Evolutionary conservation across 53 echinoderm and acorn worm species (phyloP).

Genomic region (Astropecten irregularis): DNA sequence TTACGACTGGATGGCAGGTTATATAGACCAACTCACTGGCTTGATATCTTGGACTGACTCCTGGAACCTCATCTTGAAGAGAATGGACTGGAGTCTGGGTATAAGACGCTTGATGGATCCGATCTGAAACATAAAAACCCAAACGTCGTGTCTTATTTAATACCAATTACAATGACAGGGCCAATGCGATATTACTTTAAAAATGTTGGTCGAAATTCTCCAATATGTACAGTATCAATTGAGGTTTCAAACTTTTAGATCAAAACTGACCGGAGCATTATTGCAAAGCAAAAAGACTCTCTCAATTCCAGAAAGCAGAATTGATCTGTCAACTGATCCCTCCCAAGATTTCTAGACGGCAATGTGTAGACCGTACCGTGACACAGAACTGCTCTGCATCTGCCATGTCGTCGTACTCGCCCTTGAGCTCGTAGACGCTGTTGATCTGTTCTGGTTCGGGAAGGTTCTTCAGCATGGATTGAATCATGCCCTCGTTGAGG

Average conservation of each 20-base stretch:
- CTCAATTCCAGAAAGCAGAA: too few species aligned
- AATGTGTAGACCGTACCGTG: too few species aligned
- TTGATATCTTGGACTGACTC: slow-evolving; percentile 87
- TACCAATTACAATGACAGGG: neutral
- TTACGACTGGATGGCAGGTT: too few species aligned
- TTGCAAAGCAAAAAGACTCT: too few species aligned
- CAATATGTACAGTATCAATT: too few species aligned
- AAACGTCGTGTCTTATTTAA: neutral
- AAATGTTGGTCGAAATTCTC: too few species aligned
- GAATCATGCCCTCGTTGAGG: slow-evolving; percentile 76
- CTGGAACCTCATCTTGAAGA: slow-evolving; percentile 90
- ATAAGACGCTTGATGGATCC: slow-evolving; percentile 81
- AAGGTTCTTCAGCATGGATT: slow-evolving; percentile 81
- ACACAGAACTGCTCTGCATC: slow-evolving; percentile 98
- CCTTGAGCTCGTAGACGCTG: slow-evolving; percentile 70
- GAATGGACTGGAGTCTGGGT: slow-evolving; percentile 86
- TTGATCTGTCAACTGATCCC: too few species aligned
- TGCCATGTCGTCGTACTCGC: slow-evolving; percentile 85
- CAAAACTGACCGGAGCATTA: too few species aligned
- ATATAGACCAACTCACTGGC: slow-evolving; percentile 74
- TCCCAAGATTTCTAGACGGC: too few species aligned
- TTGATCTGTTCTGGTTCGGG: slow-evolving; percentile 81
- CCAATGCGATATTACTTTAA: neutral
- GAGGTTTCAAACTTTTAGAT: too few species aligned
- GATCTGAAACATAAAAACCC: slow-evolving; percentile 61